Evolutionary conservation across 2,113 vertebrate species (phyloP), one percentile per base, ranked within the genome.

Genomic region (Nymphicus hollandicus): DNA sequence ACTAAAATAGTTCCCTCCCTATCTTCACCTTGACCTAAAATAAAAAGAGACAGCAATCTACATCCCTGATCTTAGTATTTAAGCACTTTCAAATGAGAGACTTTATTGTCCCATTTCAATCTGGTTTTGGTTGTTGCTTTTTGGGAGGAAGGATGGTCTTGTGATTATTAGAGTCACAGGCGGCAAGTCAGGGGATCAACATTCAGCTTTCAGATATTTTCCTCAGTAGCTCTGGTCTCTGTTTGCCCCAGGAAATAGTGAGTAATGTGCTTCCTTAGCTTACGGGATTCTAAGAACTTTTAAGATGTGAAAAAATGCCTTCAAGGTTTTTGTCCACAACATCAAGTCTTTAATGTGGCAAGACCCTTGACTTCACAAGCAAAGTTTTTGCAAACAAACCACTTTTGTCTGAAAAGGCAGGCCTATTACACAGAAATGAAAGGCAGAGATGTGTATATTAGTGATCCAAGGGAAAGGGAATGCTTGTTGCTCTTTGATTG

Each of bases 181-280:
- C 47, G 46, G 37, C 7, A 4, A 84, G 73, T 95, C 92, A 97
- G 95, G 90, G 95, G 92, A 87, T 61, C 61, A 68, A 43, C 6
- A 2, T 68, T 56, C 73, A 46, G 49, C 31, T 92, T 89, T 93
- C 81, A 66, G 69, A 87, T 58, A 18, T 61, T 60, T 91, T 93
- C 69, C 61, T 85, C 37, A 22, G 23, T 63, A 79, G 11, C 69
- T 93, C 87, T 82, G 49, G 41, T 86, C 52, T 86, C 64, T 72
- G 31, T 66, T 89, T 5, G 24, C 49, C 44, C 19, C 69, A 83
- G 52, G 88, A 94, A 92, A 91, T 63, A 52, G 13, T 39, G 39
- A 27, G 19, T 69, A 20, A 58, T 0, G 0, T 55, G 6, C 17
- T 91, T 81, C 29, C 86, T 84, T 85, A 79, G 31, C 17, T 65